Percentiles rank a stretch among this genome's conserved stretches.
phyloP scores from a whole-genome alignment of 2,797 vertebrate species.

The Aulostomus chinensis region DNA sequence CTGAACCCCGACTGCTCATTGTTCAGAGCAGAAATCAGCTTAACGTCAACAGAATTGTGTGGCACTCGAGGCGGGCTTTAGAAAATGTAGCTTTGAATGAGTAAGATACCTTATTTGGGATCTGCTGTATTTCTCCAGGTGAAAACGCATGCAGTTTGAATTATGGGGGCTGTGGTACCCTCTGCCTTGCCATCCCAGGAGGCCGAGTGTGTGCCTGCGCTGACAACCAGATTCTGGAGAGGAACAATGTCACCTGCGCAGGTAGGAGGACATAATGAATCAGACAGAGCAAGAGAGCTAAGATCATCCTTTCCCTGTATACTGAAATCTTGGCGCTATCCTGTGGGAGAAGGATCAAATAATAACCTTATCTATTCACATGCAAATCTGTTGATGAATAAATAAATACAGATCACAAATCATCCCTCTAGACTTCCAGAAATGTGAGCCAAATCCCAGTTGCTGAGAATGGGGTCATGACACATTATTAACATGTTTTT shows the following conservation, averaged over 20 bases:
- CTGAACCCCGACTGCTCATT: conserved; percentile 1
- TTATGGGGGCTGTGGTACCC: conserved; percentile 93
- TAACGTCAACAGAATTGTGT: conserved; percentile 21
- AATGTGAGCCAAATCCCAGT: conserved; percentile 39
- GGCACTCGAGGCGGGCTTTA: conserved; percentile 20
- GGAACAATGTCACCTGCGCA: conserved; percentile 92
- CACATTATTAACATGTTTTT: conserved; percentile 52
- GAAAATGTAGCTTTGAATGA: conserved; percentile 53
- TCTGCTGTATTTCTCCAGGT: conserved; percentile 85
- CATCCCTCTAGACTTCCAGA: conserved; percentile 22
- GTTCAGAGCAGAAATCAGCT: conserved; percentile 22
- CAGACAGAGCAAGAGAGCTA: conserved; percentile 41
- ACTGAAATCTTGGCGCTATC: conserved; percentile 37
- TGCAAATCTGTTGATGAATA: conserved; percentile 50
- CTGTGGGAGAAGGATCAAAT: conserved; percentile 48
- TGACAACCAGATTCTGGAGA: conserved; percentile 95
- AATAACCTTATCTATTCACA: conserved; percentile 28
- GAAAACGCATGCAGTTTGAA: conserved; percentile 95
- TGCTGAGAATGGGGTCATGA: conserved; percentile 30
- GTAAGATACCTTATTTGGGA: conserved; percentile 55
- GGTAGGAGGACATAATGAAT: conserved; percentile 83
- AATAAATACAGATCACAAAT: conserved; percentile 32
- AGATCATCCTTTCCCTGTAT: conserved; percentile 35
- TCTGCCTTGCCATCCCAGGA: conserved; percentile 94
- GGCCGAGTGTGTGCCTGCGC: conserved; percentile 96